Conservation (phyloP, 2,888 invertebrate species). For the Cephus nigrinus region DNA sequence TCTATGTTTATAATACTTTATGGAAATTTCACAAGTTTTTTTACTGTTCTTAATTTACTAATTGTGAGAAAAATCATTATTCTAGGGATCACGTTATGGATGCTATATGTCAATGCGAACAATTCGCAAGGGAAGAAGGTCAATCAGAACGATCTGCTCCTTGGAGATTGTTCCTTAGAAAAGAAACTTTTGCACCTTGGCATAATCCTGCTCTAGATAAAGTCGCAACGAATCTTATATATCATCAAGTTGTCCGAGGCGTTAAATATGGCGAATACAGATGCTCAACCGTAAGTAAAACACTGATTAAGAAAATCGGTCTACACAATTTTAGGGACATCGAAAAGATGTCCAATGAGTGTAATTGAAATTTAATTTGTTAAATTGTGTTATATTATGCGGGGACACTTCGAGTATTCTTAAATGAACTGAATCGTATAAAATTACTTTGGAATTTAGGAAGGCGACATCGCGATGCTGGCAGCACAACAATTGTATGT, state of each 20-base stretch:
- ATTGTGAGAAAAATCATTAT: background rate
- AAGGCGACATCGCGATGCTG: conserved; percentile 88
- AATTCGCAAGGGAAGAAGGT: conserved; percentile 92
- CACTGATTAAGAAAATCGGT: background rate
- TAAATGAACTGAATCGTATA: background rate
- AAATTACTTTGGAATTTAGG: conserved; percentile 58
- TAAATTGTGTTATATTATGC: no score
- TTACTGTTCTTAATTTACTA: background rate
- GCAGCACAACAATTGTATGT: conserved; percentile 92
- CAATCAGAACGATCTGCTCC: conserved; percentile 85
- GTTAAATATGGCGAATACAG: conserved; percentile 94
- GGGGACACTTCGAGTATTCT: background rate
- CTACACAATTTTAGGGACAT: background rate
- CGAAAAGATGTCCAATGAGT: background rate
- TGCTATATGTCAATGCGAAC: conserved; percentile 95
- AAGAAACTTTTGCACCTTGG: conserved; percentile 94
- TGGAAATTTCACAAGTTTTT: background rate
- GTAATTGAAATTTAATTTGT: background rate
- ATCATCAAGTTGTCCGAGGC: conserved; percentile 87
- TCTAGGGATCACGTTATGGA: conserved; percentile 93
- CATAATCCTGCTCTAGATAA: conserved; percentile 86
- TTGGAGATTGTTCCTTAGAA: conserved; percentile 88
- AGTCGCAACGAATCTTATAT: conserved; percentile 88
- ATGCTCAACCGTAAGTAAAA: conserved; percentile 70
- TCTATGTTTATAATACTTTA: background rate